phyloP scores from a whole-genome alignment of 2,888 invertebrate species.

The Thumatha senex region DNA sequence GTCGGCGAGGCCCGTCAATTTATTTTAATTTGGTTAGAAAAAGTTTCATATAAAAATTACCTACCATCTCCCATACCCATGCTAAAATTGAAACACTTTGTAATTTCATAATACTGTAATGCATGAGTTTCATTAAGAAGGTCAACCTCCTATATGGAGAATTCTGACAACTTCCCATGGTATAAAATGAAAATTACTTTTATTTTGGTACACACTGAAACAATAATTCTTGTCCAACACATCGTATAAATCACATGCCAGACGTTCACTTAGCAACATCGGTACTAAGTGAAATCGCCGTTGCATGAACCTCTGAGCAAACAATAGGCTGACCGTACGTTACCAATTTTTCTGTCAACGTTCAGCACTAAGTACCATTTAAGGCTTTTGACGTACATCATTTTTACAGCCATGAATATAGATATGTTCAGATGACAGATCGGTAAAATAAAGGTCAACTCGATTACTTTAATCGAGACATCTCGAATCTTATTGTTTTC shows the following conservation, averaged over 20 bases:
- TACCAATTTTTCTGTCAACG: constrained; percentile 67
- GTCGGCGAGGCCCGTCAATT: too few species aligned
- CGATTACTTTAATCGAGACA: constrained; percentile 76
- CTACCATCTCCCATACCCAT: too few species aligned
- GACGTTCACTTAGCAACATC: constrained; percentile 41
- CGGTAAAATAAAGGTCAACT: constrained; percentile 62
- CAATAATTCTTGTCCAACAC: constrained; percentile 38
- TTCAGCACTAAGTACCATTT: constrained; percentile 48
- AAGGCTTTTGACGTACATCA: constrained; percentile 63
- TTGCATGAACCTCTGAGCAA: constrained; percentile 54
- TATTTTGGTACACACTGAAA: constrained; percentile 23
- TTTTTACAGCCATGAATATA: constrained; percentile 62
- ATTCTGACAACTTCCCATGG: constrained; percentile 20
- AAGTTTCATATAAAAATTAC: too few species aligned
- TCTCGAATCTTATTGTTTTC: constrained; percentile 71
- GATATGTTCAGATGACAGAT: constrained; percentile 66
- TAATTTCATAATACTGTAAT: too few species aligned
- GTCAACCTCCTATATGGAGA: constrained; percentile 26
- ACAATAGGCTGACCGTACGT: constrained; percentile 54
- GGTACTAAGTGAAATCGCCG: constrained; percentile 53
- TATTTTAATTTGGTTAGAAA: too few species aligned
- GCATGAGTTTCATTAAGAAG: constrained; percentile 15
- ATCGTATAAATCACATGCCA: constrained; percentile 45
- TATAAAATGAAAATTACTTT: constrained; percentile 31
- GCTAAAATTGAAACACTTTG: too few species aligned